Evolutionary conservation across 2,888 invertebrate genomes (phyloP).

Genomic region (Agonum fuliginosum): DNA sequence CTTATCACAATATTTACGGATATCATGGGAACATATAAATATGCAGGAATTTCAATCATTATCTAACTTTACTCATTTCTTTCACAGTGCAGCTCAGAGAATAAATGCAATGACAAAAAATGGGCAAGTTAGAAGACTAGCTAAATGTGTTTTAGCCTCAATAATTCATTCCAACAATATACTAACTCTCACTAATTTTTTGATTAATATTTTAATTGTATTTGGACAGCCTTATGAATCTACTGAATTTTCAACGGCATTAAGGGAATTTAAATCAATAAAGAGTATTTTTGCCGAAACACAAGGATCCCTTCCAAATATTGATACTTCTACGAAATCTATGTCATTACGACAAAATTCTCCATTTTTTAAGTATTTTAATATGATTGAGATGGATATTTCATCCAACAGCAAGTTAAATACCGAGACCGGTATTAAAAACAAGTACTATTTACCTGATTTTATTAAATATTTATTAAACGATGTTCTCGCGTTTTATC

Average conservation of each 20-base stretch:
- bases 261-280: not conserved
- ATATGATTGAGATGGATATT: not conserved
- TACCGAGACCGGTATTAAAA: not conserved
- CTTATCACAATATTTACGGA: not conserved
- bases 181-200: not conserved
- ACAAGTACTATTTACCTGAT: not conserved
- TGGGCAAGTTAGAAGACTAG: not conserved
- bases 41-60: not conserved
- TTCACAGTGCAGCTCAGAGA: not conserved
- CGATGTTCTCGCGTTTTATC: slow-evolving; percentile 2
- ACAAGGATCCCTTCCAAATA: not conserved
- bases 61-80: not conserved
- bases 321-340: not conserved
- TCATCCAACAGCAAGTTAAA: no score
- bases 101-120: slow-evolving; percentile 9
- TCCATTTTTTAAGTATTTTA: slow-evolving; percentile 3
- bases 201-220: slow-evolving; percentile 18
- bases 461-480: slow-evolving; percentile 13
- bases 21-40: slow-evolving; percentile 12
- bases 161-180: slow-evolving; percentile 13
- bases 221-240: not conserved
- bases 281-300: not conserved
- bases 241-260: not conserved
- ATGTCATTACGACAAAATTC: not conserved
- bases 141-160: not conserved